A percentile compares a stretch with the other conserved stretches of the same genome.
Conservation (phyloP, 2,797 vertebrate genomes). For the Dendrocincla tyrannina region DNA sequence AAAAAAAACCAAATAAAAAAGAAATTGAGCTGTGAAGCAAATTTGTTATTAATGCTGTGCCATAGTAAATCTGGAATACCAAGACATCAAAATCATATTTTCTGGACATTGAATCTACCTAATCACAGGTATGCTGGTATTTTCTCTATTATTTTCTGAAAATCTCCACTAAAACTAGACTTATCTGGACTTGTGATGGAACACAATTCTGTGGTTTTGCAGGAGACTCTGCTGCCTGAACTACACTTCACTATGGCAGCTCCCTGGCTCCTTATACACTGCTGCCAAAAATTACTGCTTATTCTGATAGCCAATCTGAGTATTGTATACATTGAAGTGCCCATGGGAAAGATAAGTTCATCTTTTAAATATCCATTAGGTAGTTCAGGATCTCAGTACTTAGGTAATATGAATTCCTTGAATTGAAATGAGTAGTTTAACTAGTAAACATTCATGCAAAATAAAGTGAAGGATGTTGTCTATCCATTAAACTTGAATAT, state of each 20-base stretch:
- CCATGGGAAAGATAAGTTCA: not conserved
- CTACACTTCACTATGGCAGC: fast-evolving
- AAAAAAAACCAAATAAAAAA: not conserved
- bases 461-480: not conserved
- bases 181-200: not conserved
- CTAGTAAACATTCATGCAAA: not conserved
- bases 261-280: not conserved
- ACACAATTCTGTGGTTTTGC: not conserved
- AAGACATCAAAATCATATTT: not conserved
- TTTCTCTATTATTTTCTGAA: not conserved
- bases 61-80: not conserved
- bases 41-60: not conserved
- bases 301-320: not conserved
- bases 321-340: not conserved
- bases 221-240: not conserved
- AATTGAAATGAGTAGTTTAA: not conserved
- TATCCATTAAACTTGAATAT: not conserved
- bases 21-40: not conserved
- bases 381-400: not conserved
- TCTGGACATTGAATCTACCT: not conserved
- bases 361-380: not conserved
- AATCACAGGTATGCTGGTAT: not conserved
- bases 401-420: not conserved
- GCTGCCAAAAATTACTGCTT: not conserved
- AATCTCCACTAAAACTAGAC: not conserved